Evolutionary conservation across 2,797 vertebrate genomes (phyloP).

Genomic region (Notamacropus eugenii): DNA sequence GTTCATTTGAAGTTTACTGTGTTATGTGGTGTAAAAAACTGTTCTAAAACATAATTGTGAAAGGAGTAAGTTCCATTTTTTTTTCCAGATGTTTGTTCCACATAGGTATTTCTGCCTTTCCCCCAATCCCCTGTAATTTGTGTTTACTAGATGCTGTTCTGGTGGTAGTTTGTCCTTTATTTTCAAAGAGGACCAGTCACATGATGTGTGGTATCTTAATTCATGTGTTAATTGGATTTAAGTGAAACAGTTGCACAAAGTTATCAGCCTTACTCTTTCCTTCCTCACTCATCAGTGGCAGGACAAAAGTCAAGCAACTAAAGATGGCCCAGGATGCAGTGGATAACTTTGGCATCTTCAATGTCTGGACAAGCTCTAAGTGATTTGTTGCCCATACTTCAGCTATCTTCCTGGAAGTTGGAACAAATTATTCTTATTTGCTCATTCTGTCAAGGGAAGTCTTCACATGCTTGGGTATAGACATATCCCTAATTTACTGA

Average conservation of each 20-base stretch:
- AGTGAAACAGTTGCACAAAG: background rate
- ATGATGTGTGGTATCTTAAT: background rate
- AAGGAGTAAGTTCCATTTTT: background rate
- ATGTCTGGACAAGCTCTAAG: background rate
- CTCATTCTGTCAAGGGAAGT: background rate
- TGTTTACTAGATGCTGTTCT: background rate
- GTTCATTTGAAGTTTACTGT: background rate
- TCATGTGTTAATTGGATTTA: background rate
- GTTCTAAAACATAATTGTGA: background rate
- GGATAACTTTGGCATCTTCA: background rate
- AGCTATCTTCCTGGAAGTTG: background rate
- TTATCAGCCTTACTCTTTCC: background rate
- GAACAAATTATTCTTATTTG: background rate
- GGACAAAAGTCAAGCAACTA: background rate
- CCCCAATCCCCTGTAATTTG: background rate
- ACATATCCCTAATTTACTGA: background rate
- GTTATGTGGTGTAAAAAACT: background rate
- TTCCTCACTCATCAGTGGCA: background rate
- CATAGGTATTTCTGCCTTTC: background rate
- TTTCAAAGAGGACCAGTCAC: background rate
- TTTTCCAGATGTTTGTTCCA: background rate
- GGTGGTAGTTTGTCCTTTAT: background rate
- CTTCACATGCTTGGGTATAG: background rate
- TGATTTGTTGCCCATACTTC: accelerated
- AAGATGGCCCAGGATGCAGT: background rate